Conservation (phyloP, 2,113 vertebrate genomes). For the Pongo abelii region DNA sequence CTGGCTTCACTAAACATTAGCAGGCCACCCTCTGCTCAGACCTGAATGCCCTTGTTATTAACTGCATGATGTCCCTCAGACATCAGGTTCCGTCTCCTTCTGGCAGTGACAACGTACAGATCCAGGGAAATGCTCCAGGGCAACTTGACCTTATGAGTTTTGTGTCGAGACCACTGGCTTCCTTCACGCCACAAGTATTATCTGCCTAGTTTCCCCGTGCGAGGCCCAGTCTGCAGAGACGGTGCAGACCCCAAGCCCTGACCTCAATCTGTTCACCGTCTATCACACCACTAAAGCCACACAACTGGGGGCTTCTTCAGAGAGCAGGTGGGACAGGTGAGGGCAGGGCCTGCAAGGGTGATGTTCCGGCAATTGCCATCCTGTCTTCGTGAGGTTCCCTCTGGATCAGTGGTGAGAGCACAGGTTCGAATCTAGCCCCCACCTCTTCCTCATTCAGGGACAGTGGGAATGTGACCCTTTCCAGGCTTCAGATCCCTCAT, state of each 20-base stretch:
- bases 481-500: background rate
- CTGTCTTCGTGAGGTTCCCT: background rate
- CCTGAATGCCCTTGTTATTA: background rate
- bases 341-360: background rate
- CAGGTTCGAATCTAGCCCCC: background rate
- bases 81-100: slow-evolving; percentile 1
- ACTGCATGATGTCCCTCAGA: background rate
- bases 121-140: slow-evolving; percentile 20
- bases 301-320: fast-evolving
- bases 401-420: fast-evolving
- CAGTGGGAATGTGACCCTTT: background rate
- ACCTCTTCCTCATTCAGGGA: background rate
- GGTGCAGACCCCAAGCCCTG: background rate
- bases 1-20: background rate
- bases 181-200: background rate
- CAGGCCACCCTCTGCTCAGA: slow-evolving; percentile 10
- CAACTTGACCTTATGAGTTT: background rate
- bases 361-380: fast-evolving
- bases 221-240: background rate
- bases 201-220: background rate
- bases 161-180: background rate
- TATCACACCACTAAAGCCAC: background rate
- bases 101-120: slow-evolving; percentile 2
- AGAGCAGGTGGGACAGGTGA: background rate
- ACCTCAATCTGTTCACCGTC: background rate